These are phyloP conservation scores for Periophthalmus modestus DNA, from an alignment of 2,113 vertebrate species.

Conservation along the genomic window DNA sequence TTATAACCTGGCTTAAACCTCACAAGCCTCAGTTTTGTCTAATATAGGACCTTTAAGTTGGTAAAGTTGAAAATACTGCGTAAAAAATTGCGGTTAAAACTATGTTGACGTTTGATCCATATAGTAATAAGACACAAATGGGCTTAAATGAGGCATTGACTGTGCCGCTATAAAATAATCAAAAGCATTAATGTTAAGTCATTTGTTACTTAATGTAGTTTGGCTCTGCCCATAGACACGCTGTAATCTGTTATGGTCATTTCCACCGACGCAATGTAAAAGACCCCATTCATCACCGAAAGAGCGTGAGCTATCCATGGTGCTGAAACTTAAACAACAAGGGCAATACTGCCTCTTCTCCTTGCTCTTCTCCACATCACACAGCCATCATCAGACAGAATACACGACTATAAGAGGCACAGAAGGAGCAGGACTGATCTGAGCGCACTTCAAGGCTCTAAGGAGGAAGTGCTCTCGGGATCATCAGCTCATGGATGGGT, in stretches of 20 bases:
- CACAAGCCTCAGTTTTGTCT: too few species aligned
- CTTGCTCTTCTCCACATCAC: neutral
- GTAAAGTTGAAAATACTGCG: neutral
- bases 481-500: conserved; percentile 44
- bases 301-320: conserved; percentile 44
- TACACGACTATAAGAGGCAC: conserved; percentile 6
- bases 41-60: neutral
- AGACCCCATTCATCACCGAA: neutral
- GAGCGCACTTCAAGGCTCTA: conserved; percentile 45
- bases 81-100: neutral
- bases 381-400: conserved; percentile 12
- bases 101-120: neutral
- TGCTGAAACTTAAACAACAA: conserved; percentile 51
- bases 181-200: conserved; percentile 1
- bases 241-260: conserved; percentile 13
- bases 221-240: neutral
- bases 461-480: conserved; percentile 46
- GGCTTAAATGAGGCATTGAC: conserved; percentile 17
- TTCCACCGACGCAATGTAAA: conserved; percentile 10
- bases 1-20: too few species aligned
- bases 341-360: neutral
- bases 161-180: conserved; percentile 7
- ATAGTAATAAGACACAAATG: conserved; percentile 22
- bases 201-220: conserved; percentile 14
- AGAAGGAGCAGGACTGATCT: conserved; percentile 36